A percentile compares a stretch with the other conserved stretches of the same genome.
Conservation (phyloP, 1,140 invertebrate species). For the Camponotus floridanus region DNA sequence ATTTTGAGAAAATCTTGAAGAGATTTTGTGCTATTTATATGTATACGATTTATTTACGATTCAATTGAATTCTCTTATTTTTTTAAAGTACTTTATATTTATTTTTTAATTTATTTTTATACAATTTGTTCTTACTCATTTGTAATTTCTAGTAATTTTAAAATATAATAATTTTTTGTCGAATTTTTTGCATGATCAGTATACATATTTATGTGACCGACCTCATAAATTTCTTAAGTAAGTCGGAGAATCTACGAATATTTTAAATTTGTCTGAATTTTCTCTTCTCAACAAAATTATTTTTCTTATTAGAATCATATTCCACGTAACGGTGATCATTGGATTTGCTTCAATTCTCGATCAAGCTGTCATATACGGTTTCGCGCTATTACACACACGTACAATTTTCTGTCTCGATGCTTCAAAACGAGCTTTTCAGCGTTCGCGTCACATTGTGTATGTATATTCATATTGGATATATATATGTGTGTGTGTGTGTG, state of each 20-base stretch:
- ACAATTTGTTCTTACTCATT: background rate
- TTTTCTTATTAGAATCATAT: background rate
- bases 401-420: constrained; percentile 52
- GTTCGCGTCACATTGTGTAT: constrained; percentile 18
- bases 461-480: background rate
- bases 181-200: background rate
- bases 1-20: background rate
- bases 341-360: background rate
- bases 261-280: background rate
- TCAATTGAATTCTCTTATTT: background rate
- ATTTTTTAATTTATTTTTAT: too few species aligned
- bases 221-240: background rate
- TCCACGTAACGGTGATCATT: background rate
- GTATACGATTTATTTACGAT: background rate
- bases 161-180: background rate
- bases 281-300: background rate
- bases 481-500: background rate
- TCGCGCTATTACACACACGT: background rate
- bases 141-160: constrained; percentile 2
- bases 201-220: background rate
- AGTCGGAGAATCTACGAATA: background rate
- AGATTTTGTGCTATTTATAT: background rate
- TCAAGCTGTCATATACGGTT: background rate
- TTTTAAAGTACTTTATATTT: constrained; percentile 2
- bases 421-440: constrained; percentile 20